Evolutionary conservation across 2,797 vertebrate genomes (phyloP), one percentile per base, ranked within the genome.

Genomic region (Acanthiza pusilla): DNA sequence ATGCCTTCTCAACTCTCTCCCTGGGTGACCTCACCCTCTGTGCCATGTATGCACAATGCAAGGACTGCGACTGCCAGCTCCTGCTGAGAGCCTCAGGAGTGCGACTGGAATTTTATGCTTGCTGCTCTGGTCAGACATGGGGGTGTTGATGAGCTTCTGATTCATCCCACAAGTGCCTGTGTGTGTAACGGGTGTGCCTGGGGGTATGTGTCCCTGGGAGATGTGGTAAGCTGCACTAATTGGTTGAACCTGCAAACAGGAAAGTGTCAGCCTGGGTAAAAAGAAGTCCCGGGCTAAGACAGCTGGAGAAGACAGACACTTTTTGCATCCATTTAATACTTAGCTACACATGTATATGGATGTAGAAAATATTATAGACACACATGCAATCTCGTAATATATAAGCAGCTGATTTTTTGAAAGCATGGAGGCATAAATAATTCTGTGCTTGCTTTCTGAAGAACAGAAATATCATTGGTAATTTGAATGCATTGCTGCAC

Each of bases 1-100:
- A 32, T 8, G 4, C n/a, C 61, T 90, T 53, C 50, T 51, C 36
- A 30, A 0, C 19, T 66, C 3, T 57, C 16, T 65, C 6, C 34
- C 40, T 40, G 2, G 1, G 0, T 29, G 55, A 43, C 68, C 40
- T 57, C 36, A 20, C 12, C 29, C 8, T 51, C 16, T 67, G 7
- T 63, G 48, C 11, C 26, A 5, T 1, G 1, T 15, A 21, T 4
- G 0, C 10, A 11, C 7, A 7, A 19, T 43, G 6, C 43, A 32
- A 42, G 48, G 32, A 13, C 45, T 50, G 43, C 25, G 67, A 8
- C 13, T 42, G 32, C 4, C 65, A 61, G 32, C 67, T 58, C 9
- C 38, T 60, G 30, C 26, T 42, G 21, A 75, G 16, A 79, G 21
- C 30, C 7, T 1, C 12, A 13, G 9, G 7, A 12, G 11, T 4